Conservation (phyloP, 2,797 vertebrate species). For the Cryptoprocta ferox region DNA sequence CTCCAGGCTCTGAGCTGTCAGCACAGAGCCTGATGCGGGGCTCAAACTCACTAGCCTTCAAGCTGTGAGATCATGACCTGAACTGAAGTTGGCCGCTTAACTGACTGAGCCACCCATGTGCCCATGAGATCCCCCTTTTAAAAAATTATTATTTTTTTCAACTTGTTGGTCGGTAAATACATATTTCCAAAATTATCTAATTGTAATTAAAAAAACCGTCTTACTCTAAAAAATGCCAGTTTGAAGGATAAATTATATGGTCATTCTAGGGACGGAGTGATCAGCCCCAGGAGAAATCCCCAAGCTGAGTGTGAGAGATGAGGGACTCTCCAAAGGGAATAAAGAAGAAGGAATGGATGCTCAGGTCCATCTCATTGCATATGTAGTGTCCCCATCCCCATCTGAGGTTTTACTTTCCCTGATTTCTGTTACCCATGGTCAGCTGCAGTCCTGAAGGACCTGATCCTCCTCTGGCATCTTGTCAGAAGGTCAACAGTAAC, state of each 20-base stretch:
- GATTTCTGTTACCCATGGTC: background rate
- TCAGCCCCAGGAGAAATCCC: background rate
- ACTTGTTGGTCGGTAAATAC: background rate
- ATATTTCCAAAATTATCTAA: slow-evolving; percentile 23
- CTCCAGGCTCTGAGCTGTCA: too few species aligned
- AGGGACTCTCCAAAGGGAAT: too few species aligned
- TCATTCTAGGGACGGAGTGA: background rate
- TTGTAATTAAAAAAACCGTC: background rate
- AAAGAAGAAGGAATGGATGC: background rate
- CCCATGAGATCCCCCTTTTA: too few species aligned
- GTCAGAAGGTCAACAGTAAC: background rate
- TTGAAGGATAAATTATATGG: background rate
- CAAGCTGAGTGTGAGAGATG: background rate
- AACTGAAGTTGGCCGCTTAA: too few species aligned
- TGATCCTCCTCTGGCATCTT: background rate
- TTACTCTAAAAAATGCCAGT: background rate
- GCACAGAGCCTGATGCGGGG: too few species aligned
- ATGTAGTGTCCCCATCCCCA: background rate
- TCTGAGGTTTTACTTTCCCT: background rate
- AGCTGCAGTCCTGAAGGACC: background rate
- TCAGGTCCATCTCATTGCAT: background rate
- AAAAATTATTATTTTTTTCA: background rate
- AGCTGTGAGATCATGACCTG: too few species aligned
- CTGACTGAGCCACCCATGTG: too few species aligned
- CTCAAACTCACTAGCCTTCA: too few species aligned